Percentiles rank a stretch among this genome's conserved stretches.
Evolutionary conservation across 2,113 vertebrate species (phyloP).

Genomic region (Piprites chloris): DNA sequence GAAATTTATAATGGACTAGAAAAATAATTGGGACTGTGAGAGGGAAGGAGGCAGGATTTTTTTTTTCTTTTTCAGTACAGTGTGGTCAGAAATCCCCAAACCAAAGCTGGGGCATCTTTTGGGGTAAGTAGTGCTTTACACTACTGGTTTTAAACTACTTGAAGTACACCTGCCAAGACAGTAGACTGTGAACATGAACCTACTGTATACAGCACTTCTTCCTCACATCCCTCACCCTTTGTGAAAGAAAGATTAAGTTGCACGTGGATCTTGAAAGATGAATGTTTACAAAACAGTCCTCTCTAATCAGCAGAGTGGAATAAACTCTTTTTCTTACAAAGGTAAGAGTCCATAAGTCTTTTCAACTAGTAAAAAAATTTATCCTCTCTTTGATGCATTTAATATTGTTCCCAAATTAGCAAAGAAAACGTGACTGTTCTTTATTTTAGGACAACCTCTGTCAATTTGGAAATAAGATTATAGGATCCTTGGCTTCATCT

Average conservation of each 20-base stretch:
- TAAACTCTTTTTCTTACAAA: neutral
- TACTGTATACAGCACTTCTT: neutral
- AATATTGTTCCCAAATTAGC: neutral
- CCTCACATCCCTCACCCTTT: neutral
- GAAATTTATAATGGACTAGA: neutral
- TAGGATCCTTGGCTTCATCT: neutral
- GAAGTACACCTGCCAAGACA: neutral
- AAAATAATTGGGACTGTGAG: neutral
- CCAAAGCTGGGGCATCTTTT: neutral
- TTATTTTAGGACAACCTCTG: neutral
- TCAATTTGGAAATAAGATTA: neutral
- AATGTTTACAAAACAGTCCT: neutral
- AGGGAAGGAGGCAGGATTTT: neutral
- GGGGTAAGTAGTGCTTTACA: neutral
- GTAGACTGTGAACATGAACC: neutral
- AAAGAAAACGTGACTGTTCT: neutral
- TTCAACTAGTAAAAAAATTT: neutral
- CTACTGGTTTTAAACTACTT: neutral
- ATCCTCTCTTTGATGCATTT: neutral
- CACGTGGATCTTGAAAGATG: neutral
- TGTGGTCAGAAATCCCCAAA: neutral
- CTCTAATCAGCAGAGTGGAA: neutral
- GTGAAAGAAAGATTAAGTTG: neutral
- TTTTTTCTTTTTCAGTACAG: neutral
- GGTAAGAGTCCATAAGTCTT: neutral